A percentile compares a stretch with the other conserved stretches of the same genome.
Conservation (phyloP, 2,888 invertebrate genomes). For the Punctoribates punctum region DNA sequence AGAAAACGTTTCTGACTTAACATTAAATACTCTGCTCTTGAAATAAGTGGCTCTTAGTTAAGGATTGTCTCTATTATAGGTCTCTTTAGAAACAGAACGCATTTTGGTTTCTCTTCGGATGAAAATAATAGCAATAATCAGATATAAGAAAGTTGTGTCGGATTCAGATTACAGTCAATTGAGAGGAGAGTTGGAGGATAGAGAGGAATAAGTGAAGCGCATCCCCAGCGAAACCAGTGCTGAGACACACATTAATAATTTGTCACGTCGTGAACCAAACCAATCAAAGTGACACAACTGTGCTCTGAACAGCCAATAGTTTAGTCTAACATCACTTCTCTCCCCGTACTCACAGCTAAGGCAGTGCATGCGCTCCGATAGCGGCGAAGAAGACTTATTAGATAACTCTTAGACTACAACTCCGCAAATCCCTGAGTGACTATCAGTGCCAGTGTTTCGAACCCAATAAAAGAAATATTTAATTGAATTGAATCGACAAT, state of each 20-base stretch:
- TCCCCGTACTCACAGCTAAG: background rate
- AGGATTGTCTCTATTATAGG: too few relatives aligned
- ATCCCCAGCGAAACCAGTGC: constrained; percentile 14
- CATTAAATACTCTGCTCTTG: constrained; percentile 21
- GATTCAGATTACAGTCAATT: constrained; percentile 28
- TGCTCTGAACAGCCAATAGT: constrained; percentile 12
- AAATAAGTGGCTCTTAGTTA: constrained; percentile 19
- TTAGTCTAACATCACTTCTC: background rate
- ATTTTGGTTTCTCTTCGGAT: background rate
- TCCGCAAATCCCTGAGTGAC: constrained; percentile 32
- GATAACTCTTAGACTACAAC: constrained; percentile 21
- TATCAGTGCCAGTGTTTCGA: constrained; percentile 30
- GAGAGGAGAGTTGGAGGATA: background rate
- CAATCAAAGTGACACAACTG: constrained; percentile 23
- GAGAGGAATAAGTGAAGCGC: constrained; percentile 33
- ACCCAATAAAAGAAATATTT: constrained; percentile 22
- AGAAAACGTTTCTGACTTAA: background rate
- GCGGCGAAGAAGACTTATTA: background rate
- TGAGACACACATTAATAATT: constrained; percentile 29
- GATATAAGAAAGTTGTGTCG: constrained; percentile 23
- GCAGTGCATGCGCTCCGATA: background rate
- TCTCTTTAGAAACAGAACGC: background rate
- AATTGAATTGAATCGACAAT: constrained; percentile 33
- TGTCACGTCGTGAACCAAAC: constrained; percentile 16
- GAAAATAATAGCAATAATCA: constrained; percentile 9